phyloP scores from a whole-genome alignment of 1,140 invertebrate genomes.

The Galleria mellonella region DNA sequence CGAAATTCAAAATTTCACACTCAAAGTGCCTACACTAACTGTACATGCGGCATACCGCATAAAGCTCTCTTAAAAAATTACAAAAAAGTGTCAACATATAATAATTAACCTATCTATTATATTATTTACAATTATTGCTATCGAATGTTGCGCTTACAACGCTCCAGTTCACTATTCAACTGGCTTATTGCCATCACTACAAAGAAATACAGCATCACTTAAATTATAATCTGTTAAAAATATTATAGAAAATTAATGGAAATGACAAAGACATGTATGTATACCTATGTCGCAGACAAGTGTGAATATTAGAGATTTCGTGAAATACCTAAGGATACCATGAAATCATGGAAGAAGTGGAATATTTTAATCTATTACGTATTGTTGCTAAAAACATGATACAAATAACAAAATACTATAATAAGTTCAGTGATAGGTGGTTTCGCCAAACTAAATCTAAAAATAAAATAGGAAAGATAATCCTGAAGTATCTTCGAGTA shows the following conservation, averaged over 20 bases:
- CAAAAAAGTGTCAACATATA: conserved; percentile 63
- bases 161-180: conserved; percentile 39
- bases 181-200: conserved; percentile 54
- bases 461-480: too few species aligned
- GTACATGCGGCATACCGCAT: conserved; percentile 61
- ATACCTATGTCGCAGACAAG: too few species aligned
- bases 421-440: too few species aligned
- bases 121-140: conserved; percentile 72
- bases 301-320: too few species aligned
- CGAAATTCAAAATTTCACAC: conserved; percentile 68
- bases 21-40: conserved; percentile 41
- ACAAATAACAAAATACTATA: too few species aligned
- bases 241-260: background rate
- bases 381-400: too few species aligned
- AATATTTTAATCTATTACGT: too few species aligned
- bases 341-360: too few species aligned
- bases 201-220: conserved; percentile 26
- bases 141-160: conserved; percentile 62
- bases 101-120: conserved; percentile 71
- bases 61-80: conserved; percentile 73
- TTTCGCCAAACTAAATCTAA: too few species aligned
- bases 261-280: too few species aligned
- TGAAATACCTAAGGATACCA: too few species aligned
- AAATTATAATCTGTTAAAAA: conserved; percentile 25
- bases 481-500: too few species aligned